Base-by-base conservation (phyloP, 2,888 invertebrate genomes). In the Acronicta leporina region DNA sequence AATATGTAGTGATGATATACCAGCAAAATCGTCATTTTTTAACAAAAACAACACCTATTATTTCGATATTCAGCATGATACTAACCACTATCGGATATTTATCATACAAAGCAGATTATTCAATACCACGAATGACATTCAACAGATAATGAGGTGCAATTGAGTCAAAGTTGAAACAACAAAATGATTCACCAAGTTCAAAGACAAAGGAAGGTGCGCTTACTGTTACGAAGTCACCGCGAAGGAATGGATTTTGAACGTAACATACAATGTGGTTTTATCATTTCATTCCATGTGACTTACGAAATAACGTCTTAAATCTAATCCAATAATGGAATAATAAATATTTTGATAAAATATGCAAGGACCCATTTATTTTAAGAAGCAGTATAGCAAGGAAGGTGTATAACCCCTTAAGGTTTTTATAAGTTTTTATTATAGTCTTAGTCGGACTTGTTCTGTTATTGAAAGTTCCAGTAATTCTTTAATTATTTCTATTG, bases 181-280 rank as follows among this genome's bases (percentile, higher is more conserved):
- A 20, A 10, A n/a, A 66, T 73, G 70, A 77, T 60, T 64, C 70
- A 75, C 46, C 27, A 16, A 55, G 56, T 69, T 57, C 63, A 68
- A 62, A 56, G 48, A 76, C 63, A 70, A 75, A 73, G 53, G 45
- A 5, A 30, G 13, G 51, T 13, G 8, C 56, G 16, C 33, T 58
- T 63, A 47, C n/a, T 15, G 40, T 5, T 16, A 48, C 35, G 30
- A 14, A 27, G 10, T 9, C 14, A 27, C 4, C 4, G 20, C 10
- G 11, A 33, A 30, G 11, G 30, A 46, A 46, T 30, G 30, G 9
- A 27, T 30, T 30, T 15, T 38, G 1, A 38, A 38, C 38, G n/a
- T n/a, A 38, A 38, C 38, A 38, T n/a, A 38, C 38, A 38, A n/a
- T 38, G n/a, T 38, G n/a, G n/a, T 38, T 6, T n/a, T 6, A n/a